Conservation (phyloP, 2,888 invertebrate genomes). For the Noctuana brunneofusca region DNA sequence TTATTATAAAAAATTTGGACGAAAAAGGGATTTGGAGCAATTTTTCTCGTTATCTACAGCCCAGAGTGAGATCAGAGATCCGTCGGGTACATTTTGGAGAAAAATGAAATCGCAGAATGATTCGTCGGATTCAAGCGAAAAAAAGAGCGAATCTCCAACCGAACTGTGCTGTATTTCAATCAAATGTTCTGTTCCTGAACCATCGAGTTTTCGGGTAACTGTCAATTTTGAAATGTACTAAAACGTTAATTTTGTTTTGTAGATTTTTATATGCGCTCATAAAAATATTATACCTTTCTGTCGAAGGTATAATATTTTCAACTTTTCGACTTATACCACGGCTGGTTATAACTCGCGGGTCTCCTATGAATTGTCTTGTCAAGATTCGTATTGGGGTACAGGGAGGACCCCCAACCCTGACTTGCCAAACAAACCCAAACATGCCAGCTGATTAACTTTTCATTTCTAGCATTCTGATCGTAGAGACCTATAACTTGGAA, state of each 20-base stretch:
- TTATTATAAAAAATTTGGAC: slow-evolving; percentile 87
- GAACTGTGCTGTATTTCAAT: slow-evolving; percentile 76
- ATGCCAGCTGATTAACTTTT: too few relatives aligned
- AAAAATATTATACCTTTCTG: too few relatives aligned
- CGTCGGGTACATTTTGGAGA: slow-evolving; percentile 69
- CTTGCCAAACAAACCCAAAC: too few relatives aligned
- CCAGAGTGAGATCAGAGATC: slow-evolving; percentile 68
- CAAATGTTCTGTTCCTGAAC: slow-evolving; percentile 64
- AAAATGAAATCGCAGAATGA: slow-evolving; percentile 72
- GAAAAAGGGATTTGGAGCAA: slow-evolving; percentile 85
- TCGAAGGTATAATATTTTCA: too few relatives aligned
- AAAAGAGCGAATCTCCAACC: slow-evolving; percentile 65
- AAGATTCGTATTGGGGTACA: too few relatives aligned
- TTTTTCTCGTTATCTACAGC: slow-evolving; percentile 83
- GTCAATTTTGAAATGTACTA: slow-evolving; percentile 5
- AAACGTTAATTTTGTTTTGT: background rate
- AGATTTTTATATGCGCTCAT: background rate
- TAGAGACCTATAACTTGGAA: too few relatives aligned
- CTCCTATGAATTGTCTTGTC: too few relatives aligned
- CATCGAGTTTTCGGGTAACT: slow-evolving; percentile 60
- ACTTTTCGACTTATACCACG: too few relatives aligned
- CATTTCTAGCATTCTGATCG: too few relatives aligned
- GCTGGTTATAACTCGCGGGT: too few relatives aligned
- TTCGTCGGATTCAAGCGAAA: slow-evolving; percentile 70
- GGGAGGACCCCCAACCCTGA: too few relatives aligned